Conservation (phyloP, 2,113 vertebrate species). For the Podarcis cretensis region DNA sequence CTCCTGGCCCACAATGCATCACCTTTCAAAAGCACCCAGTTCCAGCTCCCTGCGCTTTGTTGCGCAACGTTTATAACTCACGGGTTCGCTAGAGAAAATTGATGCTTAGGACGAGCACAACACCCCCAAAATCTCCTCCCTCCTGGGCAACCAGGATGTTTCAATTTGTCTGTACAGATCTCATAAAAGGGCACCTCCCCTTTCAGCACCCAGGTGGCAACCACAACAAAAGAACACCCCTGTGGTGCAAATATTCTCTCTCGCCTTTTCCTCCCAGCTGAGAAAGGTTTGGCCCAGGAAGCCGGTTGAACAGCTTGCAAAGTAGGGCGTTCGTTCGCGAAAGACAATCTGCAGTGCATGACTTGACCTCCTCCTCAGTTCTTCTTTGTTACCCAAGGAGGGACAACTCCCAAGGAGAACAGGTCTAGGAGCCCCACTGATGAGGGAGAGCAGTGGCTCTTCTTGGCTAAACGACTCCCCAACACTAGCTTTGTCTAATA, state of each 20-base stretch:
- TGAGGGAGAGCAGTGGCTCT: not conserved
- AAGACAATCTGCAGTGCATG: not conserved
- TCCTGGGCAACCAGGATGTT: not conserved
- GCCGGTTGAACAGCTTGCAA: conserved; percentile 28
- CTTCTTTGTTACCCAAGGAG: not conserved
- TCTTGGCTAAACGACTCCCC: conserved; percentile 20
- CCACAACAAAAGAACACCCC: not conserved
- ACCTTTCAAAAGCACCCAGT: not conserved
- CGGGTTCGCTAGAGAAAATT: no score
- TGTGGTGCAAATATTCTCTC: conserved; percentile 18
- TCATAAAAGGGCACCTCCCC: not conserved
- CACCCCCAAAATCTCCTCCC: not conserved
- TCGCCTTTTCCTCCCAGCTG: conserved; percentile 26
- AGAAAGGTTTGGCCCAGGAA: conserved; percentile 22
- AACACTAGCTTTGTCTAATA: not conserved
- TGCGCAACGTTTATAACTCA: not conserved
- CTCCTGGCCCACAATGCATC: not conserved
- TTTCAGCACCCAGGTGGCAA: not conserved
- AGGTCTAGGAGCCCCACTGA: conserved; percentile 10
- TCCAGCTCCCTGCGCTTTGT: not conserved
- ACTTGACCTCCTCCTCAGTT: not conserved
- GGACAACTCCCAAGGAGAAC: conserved; percentile 24
- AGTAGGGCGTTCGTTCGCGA: conserved; percentile 38
- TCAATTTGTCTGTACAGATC: not conserved
- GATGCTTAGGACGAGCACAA: no score